Base-by-base conservation (phyloP, 1,140 invertebrate genomes). In the Bombus superbus region DNA sequence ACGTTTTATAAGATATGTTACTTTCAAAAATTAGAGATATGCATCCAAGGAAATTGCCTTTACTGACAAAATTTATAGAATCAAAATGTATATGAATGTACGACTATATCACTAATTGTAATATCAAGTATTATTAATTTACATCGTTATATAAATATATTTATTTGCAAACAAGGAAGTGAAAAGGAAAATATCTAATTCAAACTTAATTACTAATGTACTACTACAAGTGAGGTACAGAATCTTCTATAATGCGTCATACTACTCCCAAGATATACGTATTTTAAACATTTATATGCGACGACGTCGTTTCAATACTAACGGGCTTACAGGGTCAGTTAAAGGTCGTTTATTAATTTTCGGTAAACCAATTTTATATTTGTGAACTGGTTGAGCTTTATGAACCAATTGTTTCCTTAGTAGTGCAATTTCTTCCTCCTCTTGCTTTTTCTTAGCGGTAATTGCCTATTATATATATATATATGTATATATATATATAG, bases 321-420 rank as follows among this genome's bases (percentile, higher is more conserved):
- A 8, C 8, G 85, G 90, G 38, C 68, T 85, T 5, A 53, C 10
- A 3, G 90, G 84, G 11, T 91, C 86, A 6, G 85, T 76, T 3
- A 88, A 83, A 18, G 81, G 85, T 38, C 91, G 88, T 83, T 92
- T 92, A 1, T 62, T 28, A 5, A 86, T 42, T 64, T 0, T 47
- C 5, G 80, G 78, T 11, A 84, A 40, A 1, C 73, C 13, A 0
- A 25, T 11, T 40, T 81, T 87, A 47, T 86, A 92, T 40, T 82
- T 84, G 3, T 73, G 89, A 44, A 92, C 75, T 0, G 91, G 91
- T 69, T 85, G 85, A 1, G 89, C 87, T 42, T 90, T 90, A 47
- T 85, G 85, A 32, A 88, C 72, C 8, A 59, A 62, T 47, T 68
- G 44, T 42, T 81, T 86, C 59, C 90, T 75, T 28, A 91, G 28